Evolutionary conservation across 2,888 invertebrate genomes (phyloP), one percentile per base, ranked within the genome.

Genomic region (Argyra leucocephala): DNA sequence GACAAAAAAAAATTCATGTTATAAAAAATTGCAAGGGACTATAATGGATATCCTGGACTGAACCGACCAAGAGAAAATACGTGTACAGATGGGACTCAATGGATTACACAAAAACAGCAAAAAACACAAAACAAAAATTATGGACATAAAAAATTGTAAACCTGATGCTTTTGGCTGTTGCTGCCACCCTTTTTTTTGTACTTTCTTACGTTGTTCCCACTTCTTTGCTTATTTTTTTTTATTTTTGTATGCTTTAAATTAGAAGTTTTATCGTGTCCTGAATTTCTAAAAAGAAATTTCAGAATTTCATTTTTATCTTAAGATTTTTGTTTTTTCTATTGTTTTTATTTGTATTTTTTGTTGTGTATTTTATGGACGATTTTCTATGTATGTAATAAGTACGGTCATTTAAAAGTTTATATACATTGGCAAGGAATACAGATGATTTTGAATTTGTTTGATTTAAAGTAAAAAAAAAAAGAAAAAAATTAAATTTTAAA

Each of bases 221-320:
- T 64, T 63, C 62, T 37, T 12, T 37, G 15, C 12, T 37, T 37
- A 9, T 37, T 5, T 15, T 37, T 37, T 37, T 37, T 37, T 63
- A 9, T 18, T 37, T n/a, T 23, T 31, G 57, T 22, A 67, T 71
- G 74, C 74, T 78, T 77, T 78, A 77, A 77, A 77, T 77, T 77
- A 78, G 78, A 77, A 78, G 76, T 76, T 77, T 76, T 73, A 76
- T 75, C 78, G 77, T 77, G 77, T 75, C 76, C 76, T 77, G 77
- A 78, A 77, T 77, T 77, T 78, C 77, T 76, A 78, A 77, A 75
- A 76, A 74, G 59, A 73, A 73, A 18, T 31, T 48, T 18, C 5
- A 12, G 6, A 10, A 10, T 37, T 37, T 37, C 12, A 10, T 37
- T 6, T 15, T 10, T 37, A 9, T 37, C 15, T 48, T 48, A 2